Base-by-base conservation (phyloP, 2,797 vertebrate genomes). In the Tympanoctomys barrerae region DNA sequence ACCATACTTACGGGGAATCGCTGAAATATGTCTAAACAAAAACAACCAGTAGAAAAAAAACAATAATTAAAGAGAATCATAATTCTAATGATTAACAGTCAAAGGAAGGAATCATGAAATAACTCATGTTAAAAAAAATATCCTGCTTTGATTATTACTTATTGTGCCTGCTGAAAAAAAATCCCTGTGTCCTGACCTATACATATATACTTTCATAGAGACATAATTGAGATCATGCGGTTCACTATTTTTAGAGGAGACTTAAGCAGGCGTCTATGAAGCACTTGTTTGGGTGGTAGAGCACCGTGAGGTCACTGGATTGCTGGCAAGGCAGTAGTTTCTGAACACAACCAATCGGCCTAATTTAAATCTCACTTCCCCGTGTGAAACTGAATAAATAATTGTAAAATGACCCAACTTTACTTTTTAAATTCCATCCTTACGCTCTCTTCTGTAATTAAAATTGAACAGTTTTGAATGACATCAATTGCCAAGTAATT, bases 21-120 rank as follows among this genome's bases (percentile, higher is more conserved):
- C 78, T 91, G 62, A 93, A 93, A 78, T 52, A 61, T n/a, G 83
- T 92, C 52, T 68, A n/a, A 75, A 95, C 88, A 57, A 81, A 93
- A 85, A 7, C n/a, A 86, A 36, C 78, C 84, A 90, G 88, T 16
- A 88, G 13, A 77, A 97, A 94, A 12, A 12, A 86, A 7, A 87
- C 5, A 81, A 21, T 19, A 12, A 89, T 68, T 42, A 89, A 87
- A 91, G 16, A 88, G 52, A 93, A 90, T 84, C 39, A 39, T 14
- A 94, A 75, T 64, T 77, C n/a, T 33, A 46, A 54, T 82, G 28
- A 46, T 70, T 89, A 82, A 64, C 61, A 92, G 66, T n/a, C 31
- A 96, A 46, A 84, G 70, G 10, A 73, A 92, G 57, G 9, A 84
- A 75, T 92, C 21, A n/a, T 28, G 16, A 80, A 87, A 61, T 73